Percentiles rank a stretch among this genome's conserved stretches.
These are phyloP conservation scores for Agapornis canus DNA, from an alignment of 2,797 vertebrate genomes.

Conservation along the genomic window DNA sequence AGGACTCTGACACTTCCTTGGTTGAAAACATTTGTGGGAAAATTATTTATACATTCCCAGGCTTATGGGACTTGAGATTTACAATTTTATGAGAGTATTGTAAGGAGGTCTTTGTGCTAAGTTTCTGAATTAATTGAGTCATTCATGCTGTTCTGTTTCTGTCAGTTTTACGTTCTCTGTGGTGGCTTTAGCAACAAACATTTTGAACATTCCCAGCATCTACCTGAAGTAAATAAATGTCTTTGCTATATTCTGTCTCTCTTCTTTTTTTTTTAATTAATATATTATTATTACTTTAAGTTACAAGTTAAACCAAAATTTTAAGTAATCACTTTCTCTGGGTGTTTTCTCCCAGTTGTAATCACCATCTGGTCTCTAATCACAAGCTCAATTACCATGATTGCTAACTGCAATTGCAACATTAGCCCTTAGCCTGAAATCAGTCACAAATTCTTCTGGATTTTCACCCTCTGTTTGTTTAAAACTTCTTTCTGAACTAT, in stretches of 20 bases:
- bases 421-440: conserved; percentile 41
- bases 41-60: not conserved
- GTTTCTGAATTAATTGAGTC: not conserved
- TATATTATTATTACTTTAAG: not conserved
- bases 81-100: not conserved
- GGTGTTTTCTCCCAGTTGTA: conserved; percentile 2
- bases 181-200: not conserved
- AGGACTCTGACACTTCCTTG: not conserved
- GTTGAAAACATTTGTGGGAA: not conserved
- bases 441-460: not conserved
- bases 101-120: not conserved
- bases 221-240: not conserved
- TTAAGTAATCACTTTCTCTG: not conserved
- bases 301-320: not conserved
- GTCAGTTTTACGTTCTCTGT: not conserved
- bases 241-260: not conserved
- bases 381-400: not conserved
- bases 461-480: conserved; percentile 41
- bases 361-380: conserved; percentile 41
- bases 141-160: not conserved
- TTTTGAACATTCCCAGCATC: not conserved
- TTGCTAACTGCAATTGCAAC: conserved; percentile 29
- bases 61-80: not conserved
- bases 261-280: not conserved
- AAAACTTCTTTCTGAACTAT: conserved; percentile 23